Percentiles rank a stretch among this genome's conserved stretches.
phyloP scores from a whole-genome alignment of 2,888 invertebrate genomes.

The Apodemia hepburni region DNA sequence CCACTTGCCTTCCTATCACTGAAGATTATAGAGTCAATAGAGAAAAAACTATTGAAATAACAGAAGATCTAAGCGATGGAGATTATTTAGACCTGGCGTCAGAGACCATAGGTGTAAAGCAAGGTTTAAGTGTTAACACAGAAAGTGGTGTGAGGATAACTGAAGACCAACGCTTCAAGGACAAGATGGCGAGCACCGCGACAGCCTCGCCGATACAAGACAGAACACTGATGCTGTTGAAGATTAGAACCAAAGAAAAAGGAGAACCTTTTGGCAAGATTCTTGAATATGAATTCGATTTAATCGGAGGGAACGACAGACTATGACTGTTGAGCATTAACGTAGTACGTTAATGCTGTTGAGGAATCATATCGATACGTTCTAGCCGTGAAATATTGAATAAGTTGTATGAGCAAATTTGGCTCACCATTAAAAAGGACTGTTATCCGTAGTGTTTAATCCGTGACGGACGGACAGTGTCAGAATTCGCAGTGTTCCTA shows the following conservation, averaged over 20 bases:
- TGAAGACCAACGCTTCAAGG: background rate
- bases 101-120: background rate
- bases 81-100: slow-evolving; percentile 1
- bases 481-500: too few relatives aligned
- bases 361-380: too few relatives aligned
- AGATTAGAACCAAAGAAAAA: slow-evolving; percentile 2
- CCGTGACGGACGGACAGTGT: background rate
- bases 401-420: too few relatives aligned
- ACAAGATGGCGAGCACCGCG: background rate
- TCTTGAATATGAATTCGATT: slow-evolving; percentile 27
- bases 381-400: too few relatives aligned
- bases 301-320: slow-evolving; percentile 21
- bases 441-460: background rate
- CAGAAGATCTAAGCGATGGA: background rate
- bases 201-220: background rate
- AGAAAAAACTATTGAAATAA: slow-evolving; percentile 6
- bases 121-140: background rate
- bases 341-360: too few relatives aligned
- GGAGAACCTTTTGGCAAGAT: background rate
- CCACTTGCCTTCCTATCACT: background rate
- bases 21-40: background rate
- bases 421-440: too few relatives aligned
- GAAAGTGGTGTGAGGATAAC: background rate
- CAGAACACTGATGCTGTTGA: background rate
- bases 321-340: background rate